Conservation (phyloP, 1,140 invertebrate genomes). For the Anagrus nilaparvatae region DNA sequence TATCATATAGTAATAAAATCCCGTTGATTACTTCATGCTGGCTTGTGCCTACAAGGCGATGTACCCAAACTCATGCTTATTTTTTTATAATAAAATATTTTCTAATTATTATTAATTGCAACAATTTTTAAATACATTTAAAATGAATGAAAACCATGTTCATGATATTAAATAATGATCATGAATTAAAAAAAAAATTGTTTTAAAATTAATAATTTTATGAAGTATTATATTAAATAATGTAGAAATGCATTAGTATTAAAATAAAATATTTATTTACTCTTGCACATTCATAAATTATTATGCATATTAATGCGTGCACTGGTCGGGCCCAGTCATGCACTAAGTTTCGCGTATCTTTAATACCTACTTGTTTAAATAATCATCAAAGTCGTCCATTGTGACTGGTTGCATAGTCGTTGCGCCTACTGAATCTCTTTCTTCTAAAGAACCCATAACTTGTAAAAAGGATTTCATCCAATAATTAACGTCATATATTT, state of each 20-base stretch:
- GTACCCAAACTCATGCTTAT: conserved; percentile 34
- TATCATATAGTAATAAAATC: no score
- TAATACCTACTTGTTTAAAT: conserved; percentile 61
- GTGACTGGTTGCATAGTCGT: conserved; percentile 76
- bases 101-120: conserved; percentile 2
- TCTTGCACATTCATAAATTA: no score
- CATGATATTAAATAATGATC: neutral
- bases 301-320: conserved; percentile 23
- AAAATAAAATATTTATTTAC: no score
- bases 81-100: neutral
- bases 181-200: no score
- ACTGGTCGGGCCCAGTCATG: conserved; percentile 35
- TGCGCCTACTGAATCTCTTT: conserved; percentile 66
- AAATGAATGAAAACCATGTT: neutral
- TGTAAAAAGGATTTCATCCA: conserved; percentile 84
- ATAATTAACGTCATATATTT: conserved; percentile 73
- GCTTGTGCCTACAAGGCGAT: conserved; percentile 25
- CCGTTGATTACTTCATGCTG: conserved; percentile 8
- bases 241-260: no score
- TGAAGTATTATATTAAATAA: no score
- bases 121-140: neutral
- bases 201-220: no score
- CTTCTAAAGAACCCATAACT: conserved; percentile 73
- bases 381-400: conserved; percentile 80
- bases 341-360: conserved; percentile 17